Conservation (phyloP, 2,113 vertebrate species). For the Ictalurus punctatus region DNA sequence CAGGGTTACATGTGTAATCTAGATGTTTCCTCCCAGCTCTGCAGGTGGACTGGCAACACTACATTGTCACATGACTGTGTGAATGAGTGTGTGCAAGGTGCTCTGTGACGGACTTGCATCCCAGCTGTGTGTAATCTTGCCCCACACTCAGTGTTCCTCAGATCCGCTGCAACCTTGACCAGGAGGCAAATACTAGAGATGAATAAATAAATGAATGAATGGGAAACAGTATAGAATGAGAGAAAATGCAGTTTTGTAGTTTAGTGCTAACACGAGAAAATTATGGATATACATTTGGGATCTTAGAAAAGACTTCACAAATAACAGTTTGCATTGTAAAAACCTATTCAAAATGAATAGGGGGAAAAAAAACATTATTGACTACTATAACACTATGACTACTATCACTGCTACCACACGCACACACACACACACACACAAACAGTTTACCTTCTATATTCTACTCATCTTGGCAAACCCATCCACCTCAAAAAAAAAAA, state of each 20-base stretch:
- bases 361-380: not conserved
- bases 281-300: not conserved
- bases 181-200: not conserved
- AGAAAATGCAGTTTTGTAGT: not conserved
- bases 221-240: not conserved
- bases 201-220: not conserved
- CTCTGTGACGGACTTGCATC: not conserved
- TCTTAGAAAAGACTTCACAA: not conserved
- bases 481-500: slow-evolving; percentile 17
- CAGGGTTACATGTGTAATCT: no score
- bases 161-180: not conserved
- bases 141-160: not conserved
- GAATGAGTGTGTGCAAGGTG: not conserved
- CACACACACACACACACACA: not conserved
- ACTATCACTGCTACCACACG: not conserved
- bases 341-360: not conserved
- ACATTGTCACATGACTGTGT: not conserved
- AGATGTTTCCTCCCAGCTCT: no score
- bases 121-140: not conserved
- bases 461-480: slow-evolving; percentile 42
- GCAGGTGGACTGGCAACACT: not conserved
- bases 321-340: not conserved
- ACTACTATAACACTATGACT: not conserved
- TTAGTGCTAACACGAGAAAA: not conserved
- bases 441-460: not conserved